Percentiles rank a stretch among this genome's conserved stretches.
phyloP scores from a whole-genome alignment of 2,797 vertebrate genomes.

The Artibeus lituratus region DNA sequence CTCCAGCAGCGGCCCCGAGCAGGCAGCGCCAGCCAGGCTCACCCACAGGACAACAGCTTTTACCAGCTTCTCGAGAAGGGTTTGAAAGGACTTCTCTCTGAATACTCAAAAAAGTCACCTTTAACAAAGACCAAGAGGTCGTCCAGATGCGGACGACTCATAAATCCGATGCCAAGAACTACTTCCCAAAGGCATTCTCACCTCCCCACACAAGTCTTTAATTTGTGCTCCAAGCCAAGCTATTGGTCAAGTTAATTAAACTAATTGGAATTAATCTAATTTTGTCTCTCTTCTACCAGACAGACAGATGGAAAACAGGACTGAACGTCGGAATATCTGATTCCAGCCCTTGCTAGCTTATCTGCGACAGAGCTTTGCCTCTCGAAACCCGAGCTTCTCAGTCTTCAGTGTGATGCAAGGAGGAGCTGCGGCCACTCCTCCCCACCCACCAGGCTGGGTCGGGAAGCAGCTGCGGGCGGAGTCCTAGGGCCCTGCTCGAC shows the following conservation, averaged over 20 bases:
- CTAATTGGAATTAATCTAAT: not conserved
- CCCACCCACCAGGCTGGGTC: too few relatives aligned
- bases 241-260: not conserved
- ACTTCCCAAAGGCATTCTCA: not conserved
- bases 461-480: not conserved
- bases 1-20: not conserved
- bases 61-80: not conserved
- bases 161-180: not conserved
- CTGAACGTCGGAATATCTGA: not conserved
- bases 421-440: not conserved
- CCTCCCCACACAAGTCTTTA: not conserved
- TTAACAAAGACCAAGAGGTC: not conserved
- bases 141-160: not conserved
- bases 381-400: not conserved
- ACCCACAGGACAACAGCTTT: not conserved
- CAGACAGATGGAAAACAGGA: not conserved
- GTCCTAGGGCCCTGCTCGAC: not conserved
- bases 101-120: slow-evolving; percentile 4
- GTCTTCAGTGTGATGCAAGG: not conserved
- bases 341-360: not conserved
- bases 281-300: not conserved
- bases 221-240: not conserved
- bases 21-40: not conserved
- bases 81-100: not conserved
- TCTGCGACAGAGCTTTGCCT: not conserved